phyloP scores from a whole-genome alignment of 1,140 invertebrate species.

The Heterodera carotae region DNA sequence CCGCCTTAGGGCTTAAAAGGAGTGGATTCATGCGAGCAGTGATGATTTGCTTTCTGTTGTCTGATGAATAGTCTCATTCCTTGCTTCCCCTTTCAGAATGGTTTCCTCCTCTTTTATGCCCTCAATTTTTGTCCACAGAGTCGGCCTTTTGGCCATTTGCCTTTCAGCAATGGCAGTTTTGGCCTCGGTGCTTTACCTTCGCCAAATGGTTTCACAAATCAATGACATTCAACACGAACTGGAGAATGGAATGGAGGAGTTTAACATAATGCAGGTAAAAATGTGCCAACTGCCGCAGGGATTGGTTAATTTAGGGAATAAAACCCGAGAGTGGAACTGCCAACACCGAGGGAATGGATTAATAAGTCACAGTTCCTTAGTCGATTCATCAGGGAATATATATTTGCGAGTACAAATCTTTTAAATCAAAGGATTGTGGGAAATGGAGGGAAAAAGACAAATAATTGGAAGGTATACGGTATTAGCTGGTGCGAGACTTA shows the following conservation, averaged over 20 bases:
- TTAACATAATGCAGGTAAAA: constrained; percentile 11
- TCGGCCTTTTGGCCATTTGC: constrained; percentile 1
- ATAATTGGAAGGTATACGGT: too few species aligned
- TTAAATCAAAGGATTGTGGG: too few species aligned
- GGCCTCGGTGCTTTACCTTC: constrained; percentile 12
- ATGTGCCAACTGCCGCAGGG: too few species aligned
- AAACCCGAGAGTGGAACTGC: too few species aligned
- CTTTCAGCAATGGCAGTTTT: not conserved
- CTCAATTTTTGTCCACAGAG: not conserved
- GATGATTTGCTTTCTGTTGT: not conserved
- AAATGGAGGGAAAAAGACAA: too few species aligned
- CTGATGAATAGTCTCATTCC: too few species aligned
- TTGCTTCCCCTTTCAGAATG: not conserved
- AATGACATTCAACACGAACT: constrained; percentile 14
- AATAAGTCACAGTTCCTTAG: too few species aligned
- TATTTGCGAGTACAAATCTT: too few species aligned
- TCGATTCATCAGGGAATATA: too few species aligned
- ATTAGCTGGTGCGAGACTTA: too few species aligned
- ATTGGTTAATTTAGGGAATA: too few species aligned
- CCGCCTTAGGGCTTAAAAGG: not conserved
- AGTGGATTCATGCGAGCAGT: not conserved
- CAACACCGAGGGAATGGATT: too few species aligned
- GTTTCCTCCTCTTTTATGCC: not conserved
- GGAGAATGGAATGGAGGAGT: constrained; percentile 13
- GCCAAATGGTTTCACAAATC: constrained; percentile 17